Base-by-base conservation (phyloP, 1,140 invertebrate species). In the Psix sp. region DNA sequence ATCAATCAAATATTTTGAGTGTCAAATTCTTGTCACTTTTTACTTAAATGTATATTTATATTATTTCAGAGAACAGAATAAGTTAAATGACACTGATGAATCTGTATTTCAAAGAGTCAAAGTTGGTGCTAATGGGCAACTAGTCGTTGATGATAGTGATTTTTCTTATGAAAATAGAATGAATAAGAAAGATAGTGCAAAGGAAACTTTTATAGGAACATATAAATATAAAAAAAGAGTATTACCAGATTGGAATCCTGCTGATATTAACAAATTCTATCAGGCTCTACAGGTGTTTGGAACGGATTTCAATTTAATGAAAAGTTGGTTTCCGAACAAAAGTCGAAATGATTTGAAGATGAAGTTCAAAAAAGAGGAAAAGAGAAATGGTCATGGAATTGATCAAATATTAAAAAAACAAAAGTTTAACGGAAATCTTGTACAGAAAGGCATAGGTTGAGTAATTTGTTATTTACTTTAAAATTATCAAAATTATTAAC, bases 221-320 rank as follows among this genome's bases (percentile, higher is more conserved):
- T 90, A 88, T 60, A 87, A 84, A 15, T 87, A 87, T 29, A 88
- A 88, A 92, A 91, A 1, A 88, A 89, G 2, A 84, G 86, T 33
- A 83, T 88, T 91, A 31, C 90, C 89, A 24, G 90, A 91, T 4
- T 93, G 92, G 92, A 82, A 81, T 5, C 82, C 89, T 20, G 85
- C 85, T 11, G 95, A 96, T 80, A 96, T 94, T 0, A 85, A 93
- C 1, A 91, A 91, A 65, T 97, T 98, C 85, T 97, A 96, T 84
- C 90, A 91, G 78, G 95, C 94, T 13, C 86, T 98, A 5, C 93
- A 92, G 74, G 91, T 91, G 9, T 89, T 96, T 52, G 95, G 96
- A 0, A 96, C 95, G 0, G 95, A 97, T 87, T 97, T 98, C 83
- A 91, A 93, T 0, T 80, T 96, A 10, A 97, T 97, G 94, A 87